Evolutionary conservation across 2,113 vertebrate genomes (phyloP).

Genomic region (Ginglymostoma cirratum): DNA sequence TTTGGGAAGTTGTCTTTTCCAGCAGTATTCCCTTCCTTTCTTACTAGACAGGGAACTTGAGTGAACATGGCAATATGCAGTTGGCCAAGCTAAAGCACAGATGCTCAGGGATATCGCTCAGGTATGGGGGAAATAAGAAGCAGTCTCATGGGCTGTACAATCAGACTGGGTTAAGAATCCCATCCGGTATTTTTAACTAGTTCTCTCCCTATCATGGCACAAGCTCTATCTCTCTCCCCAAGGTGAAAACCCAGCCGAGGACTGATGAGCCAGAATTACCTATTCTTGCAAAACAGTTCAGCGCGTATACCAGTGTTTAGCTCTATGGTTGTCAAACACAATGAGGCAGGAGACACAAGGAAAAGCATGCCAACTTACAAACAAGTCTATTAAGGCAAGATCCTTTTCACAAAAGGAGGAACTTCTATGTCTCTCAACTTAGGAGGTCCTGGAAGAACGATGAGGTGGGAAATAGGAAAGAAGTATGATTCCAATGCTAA

Average conservation of each 20-base stretch:
- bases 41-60: neutral
- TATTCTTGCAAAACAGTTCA: neutral
- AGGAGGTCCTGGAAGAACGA: neutral
- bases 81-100: slow-evolving; percentile 12
- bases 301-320: neutral
- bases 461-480: neutral
- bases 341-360: too few relatives aligned
- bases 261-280: slow-evolving; percentile 9
- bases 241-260: neutral
- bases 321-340: neutral
- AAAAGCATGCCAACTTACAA: neutral
- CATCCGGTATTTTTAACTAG: neutral
- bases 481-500: neutral
- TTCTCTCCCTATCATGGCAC: slow-evolving; percentile 15
- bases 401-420: neutral
- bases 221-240: neutral
- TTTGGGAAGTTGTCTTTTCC: neutral
- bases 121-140: neutral
- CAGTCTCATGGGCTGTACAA: neutral
- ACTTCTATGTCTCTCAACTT: neutral
- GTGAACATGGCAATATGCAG: neutral
- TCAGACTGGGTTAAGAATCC: slow-evolving; percentile 21
- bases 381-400: neutral
- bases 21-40: neutral
- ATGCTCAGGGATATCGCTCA: neutral